A percentile compares a stretch with the other conserved stretches of the same genome.
Conservation (phyloP, 1,140 invertebrate species). For the Geopemphigus sp. region DNA sequence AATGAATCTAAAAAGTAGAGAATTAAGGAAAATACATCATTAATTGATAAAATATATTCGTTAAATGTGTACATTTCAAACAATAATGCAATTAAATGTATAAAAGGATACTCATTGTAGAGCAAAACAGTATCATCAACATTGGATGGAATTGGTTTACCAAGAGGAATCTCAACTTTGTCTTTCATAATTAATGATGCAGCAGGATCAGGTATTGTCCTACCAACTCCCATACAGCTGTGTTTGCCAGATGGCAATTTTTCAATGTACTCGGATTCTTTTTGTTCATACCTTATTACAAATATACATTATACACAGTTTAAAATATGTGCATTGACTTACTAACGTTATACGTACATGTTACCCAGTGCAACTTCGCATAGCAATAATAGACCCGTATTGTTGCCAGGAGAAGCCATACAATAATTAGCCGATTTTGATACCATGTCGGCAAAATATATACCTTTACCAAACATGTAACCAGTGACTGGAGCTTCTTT, state of each 20-base stretch:
- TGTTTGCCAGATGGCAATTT: constrained; percentile 76
- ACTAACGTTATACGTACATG: constrained; percentile 66
- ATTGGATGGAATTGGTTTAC: constrained; percentile 60
- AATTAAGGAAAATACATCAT: constrained; percentile 17
- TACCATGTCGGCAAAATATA: constrained; percentile 98
- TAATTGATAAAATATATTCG: too few species aligned
- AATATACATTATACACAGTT: constrained; percentile 4
- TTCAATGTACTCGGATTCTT: constrained; percentile 69
- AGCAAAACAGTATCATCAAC: constrained; percentile 62
- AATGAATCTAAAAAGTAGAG: constrained; percentile 65
- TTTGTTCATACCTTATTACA: constrained; percentile 51
- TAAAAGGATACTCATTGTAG: constrained; percentile 80
- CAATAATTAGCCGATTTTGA: constrained; percentile 99
- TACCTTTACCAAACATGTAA: constrained; percentile 98
- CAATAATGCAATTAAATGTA: background rate
- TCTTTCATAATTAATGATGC: constrained; percentile 57
- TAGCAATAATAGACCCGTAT: constrained; percentile 80
- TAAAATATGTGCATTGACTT: background rate
- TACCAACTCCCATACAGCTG: constrained; percentile 75
- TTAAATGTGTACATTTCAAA: constrained; percentile 17
- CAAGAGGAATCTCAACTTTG: constrained; percentile 76
- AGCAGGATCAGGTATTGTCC: constrained; percentile 69
- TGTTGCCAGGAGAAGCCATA: constrained; percentile 68
- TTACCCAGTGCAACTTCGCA: constrained; percentile 95
- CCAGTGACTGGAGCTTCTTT: constrained; percentile 91